Base-by-base conservation (phyloP, 1,140 invertebrate species). In the Eubasilissa regina region DNA sequence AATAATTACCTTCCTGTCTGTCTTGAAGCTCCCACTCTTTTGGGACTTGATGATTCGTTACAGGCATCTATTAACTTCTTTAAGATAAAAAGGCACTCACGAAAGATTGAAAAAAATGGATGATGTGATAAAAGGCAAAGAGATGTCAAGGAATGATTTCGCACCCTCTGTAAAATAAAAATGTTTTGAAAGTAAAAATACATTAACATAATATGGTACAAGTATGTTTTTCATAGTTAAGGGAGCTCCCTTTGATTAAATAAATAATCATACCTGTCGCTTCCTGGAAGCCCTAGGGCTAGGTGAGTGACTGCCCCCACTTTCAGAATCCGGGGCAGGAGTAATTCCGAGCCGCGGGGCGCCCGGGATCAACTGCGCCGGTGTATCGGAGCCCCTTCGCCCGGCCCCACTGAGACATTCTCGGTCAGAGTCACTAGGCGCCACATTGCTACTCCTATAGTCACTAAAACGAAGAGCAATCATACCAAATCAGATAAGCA, bases 81-180 rank as follows among this genome's bases (percentile, higher is more conserved):
- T 83, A 99, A 90, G 84, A 98, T 95, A 89, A 96, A 97, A 80
- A 99, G 92, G 90, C 98, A 98, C 90, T 99, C 97, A 77, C 98
- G 94, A 91, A 99, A 99, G 85, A 95, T 97, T 56, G 97, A 95
- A 87, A 99, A 98, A 89, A 99, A 99, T 48, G 98, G 98, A 92
- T 99, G 98, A 92, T 99, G 98, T 80, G 97, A 99, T 55, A 99
- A 92, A 83, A 99, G 94, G 90, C 98, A 99, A 68, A 99, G 90
- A 53, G 98, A 99, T 53, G 98, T 99, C 80, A 99, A 89, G 11
- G 97, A 97, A 88, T 98, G 95, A 89, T 95, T 97, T 85, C 94
- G 91, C 82, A 95, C 90, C 84, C 93, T 91, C 93, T 95, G 93
- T 80, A 90, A 86, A 84, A 85, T 82, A 84, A 80, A 75, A 58